These are phyloP conservation scores for Perdita meconis DNA, from an alignment of 2,888 invertebrate genomes.

Conservation along the genomic window DNA sequence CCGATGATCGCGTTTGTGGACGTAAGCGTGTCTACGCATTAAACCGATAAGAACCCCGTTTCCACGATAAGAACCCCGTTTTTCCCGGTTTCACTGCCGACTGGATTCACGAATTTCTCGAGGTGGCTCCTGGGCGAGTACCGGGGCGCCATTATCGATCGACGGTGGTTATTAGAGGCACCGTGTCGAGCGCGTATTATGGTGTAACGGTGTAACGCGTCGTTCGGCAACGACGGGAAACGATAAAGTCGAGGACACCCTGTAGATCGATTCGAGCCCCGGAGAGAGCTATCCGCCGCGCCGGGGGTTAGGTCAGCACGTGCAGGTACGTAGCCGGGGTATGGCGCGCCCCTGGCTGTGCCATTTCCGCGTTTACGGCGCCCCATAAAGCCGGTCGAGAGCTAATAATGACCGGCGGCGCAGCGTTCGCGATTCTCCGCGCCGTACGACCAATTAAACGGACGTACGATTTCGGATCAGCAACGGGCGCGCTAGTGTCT, in stretches of 20 bases:
- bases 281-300: slow-evolving; percentile 36
- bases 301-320: slow-evolving; percentile 45
- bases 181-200: slow-evolving; percentile 18
- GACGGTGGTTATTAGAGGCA: slow-evolving; percentile 23
- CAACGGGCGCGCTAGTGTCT: slow-evolving; percentile 4
- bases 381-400: slow-evolving; percentile 57
- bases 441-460: slow-evolving; percentile 43
- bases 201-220: slow-evolving; percentile 11
- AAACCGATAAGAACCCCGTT: too few relatives aligned
- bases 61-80: too few relatives aligned
- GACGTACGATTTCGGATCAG: neutral
- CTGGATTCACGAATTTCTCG: neutral
- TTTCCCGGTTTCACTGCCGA: neutral
- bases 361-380: slow-evolving; percentile 61
- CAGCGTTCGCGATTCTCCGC: slow-evolving; percentile 39
- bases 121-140: slow-evolving; percentile 7
- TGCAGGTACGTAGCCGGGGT: slow-evolving; percentile 43
- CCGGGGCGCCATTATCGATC: slow-evolving; percentile 24
- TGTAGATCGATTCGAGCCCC: slow-evolving; percentile 50
- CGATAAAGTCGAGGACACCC: slow-evolving; percentile 48
- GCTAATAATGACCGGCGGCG: slow-evolving; percentile 52
- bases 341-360: slow-evolving; percentile 36
- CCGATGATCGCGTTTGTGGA: too few relatives aligned
- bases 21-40: too few relatives aligned
- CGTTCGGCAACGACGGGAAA: slow-evolving; percentile 22